Evolutionary conservation across 2,888 invertebrate genomes (phyloP).

Genomic region (Mylabris sibirica): DNA sequence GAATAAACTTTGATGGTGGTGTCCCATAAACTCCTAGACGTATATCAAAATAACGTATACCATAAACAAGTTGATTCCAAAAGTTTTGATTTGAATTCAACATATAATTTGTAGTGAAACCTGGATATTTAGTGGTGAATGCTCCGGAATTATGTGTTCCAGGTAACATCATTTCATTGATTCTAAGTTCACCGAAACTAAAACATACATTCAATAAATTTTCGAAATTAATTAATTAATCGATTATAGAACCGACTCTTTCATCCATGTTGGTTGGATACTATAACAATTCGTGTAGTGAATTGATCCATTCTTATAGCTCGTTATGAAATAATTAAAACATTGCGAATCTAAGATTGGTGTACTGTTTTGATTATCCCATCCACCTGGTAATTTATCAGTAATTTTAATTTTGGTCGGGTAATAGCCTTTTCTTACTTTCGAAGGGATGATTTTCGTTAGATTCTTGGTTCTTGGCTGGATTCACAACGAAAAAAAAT

Average conservation of each 20-base stretch:
- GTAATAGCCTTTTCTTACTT: constrained; percentile 49
- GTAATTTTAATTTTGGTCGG: constrained; percentile 57
- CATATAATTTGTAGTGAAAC: constrained; percentile 28
- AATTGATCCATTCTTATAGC: constrained; percentile 66
- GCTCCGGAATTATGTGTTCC: constrained; percentile 74
- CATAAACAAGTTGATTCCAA: constrained; percentile 67
- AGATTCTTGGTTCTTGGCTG: constrained; percentile 48
- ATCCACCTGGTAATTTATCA: constrained; percentile 54
- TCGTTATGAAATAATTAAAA: constrained; percentile 73
- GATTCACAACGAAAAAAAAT: constrained; percentile 47
- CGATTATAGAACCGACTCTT: constrained; percentile 59
- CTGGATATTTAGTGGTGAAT: constrained; percentile 56
- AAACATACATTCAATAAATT: constrained; percentile 11
- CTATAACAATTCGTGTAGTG: constrained; percentile 73
- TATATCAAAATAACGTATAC: constrained; percentile 69
- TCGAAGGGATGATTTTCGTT: constrained; percentile 20
- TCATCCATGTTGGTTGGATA: constrained; percentile 85
- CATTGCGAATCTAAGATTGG: constrained; percentile 63
- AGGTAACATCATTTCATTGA: constrained; percentile 67
- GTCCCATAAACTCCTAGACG: constrained; percentile 64
- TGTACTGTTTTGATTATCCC: constrained; percentile 42
- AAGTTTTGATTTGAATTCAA: constrained; percentile 65
- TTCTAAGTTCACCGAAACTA: constrained; percentile 51
- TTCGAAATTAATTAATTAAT: constrained; percentile 1
- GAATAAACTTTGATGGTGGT: constrained; percentile 17